Conservation (phyloP, 1,140 invertebrate genomes). For the Bombyx mandarina region DNA sequence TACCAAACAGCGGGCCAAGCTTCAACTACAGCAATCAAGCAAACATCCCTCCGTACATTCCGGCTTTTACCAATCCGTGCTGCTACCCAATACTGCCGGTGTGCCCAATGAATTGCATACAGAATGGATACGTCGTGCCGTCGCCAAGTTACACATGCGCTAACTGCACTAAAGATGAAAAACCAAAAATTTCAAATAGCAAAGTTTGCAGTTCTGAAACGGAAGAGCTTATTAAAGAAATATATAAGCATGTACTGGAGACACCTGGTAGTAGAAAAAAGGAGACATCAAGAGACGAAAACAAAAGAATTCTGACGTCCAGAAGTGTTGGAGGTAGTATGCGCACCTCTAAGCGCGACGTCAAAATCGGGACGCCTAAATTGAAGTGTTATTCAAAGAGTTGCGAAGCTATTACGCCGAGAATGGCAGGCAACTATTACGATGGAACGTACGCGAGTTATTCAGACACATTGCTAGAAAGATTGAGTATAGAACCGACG, state of each 20-base stretch:
- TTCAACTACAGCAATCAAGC: conserved; percentile 25
- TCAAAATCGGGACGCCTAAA: conserved; percentile 41
- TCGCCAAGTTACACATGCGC: conserved; percentile 41
- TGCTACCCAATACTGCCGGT: conserved; percentile 50
- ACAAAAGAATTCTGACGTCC: conserved; percentile 24
- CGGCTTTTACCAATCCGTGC: conserved; percentile 37
- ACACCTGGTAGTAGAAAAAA: conserved; percentile 22
- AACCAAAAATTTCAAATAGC: conserved; percentile 11
- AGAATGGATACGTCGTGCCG: conserved; percentile 36
- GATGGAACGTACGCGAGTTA: conserved; percentile 33
- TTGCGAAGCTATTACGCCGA: conserved; percentile 48
- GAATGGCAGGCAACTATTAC: conserved; percentile 24
- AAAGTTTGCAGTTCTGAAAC: conserved; percentile 25
- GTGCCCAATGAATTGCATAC: conserved; percentile 47
- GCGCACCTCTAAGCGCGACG: conserved; percentile 33
- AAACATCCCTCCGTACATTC: conserved; percentile 22
- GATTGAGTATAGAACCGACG: conserved; percentile 36
- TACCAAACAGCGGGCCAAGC: conserved; percentile 23
- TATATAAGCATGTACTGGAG: conserved; percentile 48
- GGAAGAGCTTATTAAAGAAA: conserved; percentile 52
- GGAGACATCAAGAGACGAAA: conserved; percentile 11
- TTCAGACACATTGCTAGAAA: conserved; percentile 51
- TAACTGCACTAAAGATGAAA: conserved; percentile 19
- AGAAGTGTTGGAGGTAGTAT: conserved; percentile 39
- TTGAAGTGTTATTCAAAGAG: conserved; percentile 52